A percentile compares a stretch with the other conserved stretches of the same genome.
These are phyloP conservation scores for Magallana angulata DNA, from an alignment of 1,140 invertebrate species.

Conservation along the genomic window DNA sequence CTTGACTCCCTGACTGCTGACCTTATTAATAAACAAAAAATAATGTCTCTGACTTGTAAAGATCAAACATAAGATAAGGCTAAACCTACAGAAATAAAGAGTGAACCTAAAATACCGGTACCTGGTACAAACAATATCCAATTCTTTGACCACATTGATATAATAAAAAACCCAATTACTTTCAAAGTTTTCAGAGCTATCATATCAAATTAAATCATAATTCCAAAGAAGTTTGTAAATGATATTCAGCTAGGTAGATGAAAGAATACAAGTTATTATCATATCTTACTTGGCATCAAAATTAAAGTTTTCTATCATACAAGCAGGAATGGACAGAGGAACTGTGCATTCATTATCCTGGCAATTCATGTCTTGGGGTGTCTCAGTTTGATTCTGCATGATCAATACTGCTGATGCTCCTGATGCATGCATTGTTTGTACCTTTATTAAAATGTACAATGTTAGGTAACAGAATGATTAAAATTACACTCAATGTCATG, in stretches of 20 bases:
- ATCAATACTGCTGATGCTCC: background rate
- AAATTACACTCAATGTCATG: background rate
- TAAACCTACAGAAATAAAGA: background rate
- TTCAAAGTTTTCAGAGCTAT: too few species aligned
- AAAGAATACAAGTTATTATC: too few species aligned
- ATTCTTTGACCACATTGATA: background rate
- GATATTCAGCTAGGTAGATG: too few species aligned
- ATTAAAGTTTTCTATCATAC: constrained; percentile 29
- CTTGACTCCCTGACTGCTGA: too few species aligned
- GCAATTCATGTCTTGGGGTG: background rate
- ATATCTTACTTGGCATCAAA: background rate
- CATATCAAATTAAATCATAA: too few species aligned
- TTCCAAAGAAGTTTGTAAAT: too few species aligned
- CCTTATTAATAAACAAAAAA: too few species aligned
- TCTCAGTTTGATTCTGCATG: constrained; percentile 8
- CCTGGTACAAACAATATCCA: background rate
- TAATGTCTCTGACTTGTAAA: too few species aligned
- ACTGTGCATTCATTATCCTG: background rate
- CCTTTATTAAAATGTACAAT: background rate
- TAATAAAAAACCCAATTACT: too few species aligned
- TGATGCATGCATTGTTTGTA: background rate
- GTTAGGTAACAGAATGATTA: background rate
- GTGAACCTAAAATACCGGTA: background rate
- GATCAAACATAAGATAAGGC: too few species aligned
- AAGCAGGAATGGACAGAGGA: background rate